These are phyloP conservation scores for Amphibalanus amphitrite DNA, from an alignment of 1,140 invertebrate species.

Conservation along the genomic window DNA sequence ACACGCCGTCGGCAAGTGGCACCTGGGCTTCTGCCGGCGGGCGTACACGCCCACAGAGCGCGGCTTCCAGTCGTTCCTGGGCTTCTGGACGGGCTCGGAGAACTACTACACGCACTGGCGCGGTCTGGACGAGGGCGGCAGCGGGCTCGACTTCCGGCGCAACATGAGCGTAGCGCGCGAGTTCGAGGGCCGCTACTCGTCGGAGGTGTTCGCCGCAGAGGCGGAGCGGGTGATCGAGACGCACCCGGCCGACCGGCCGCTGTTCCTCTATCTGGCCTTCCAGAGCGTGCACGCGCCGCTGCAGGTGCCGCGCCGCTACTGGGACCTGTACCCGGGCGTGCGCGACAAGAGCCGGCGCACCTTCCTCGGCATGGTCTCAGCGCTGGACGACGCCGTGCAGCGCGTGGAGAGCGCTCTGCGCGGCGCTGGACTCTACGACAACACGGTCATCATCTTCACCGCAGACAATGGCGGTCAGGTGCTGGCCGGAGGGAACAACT, in stretches of 20 bases:
- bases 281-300: slow-evolving; percentile 32
- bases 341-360: slow-evolving; percentile 23
- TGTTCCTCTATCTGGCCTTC: slow-evolving; percentile 32
- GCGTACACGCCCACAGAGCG: slow-evolving; percentile 30
- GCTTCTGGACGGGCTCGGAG: slow-evolving; percentile 42
- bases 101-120: slow-evolving; percentile 32
- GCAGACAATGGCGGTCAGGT: slow-evolving; percentile 29
- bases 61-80: slow-evolving; percentile 41
- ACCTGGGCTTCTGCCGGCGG: too few relatives aligned
- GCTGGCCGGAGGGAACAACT: slow-evolving; percentile 27
- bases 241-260: slow-evolving; percentile 22
- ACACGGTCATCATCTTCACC: slow-evolving; percentile 30
- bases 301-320: slow-evolving; percentile 25
- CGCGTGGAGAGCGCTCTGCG: slow-evolving; percentile 27
- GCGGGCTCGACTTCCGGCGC: slow-evolving; percentile 5
- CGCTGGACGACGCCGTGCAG: slow-evolving; percentile 30
- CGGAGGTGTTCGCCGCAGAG: slow-evolving; percentile 11
- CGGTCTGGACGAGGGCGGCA: not conserved
- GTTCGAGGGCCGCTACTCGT: slow-evolving; percentile 6
- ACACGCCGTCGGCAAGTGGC: too few relatives aligned
- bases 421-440: slow-evolving; percentile 27
- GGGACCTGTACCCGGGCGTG: slow-evolving; percentile 23
- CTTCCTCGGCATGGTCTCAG: slow-evolving; percentile 30
- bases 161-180: not conserved
- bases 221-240: slow-evolving; percentile 15